These are phyloP conservation scores for Molothrus ater DNA, from an alignment of 2,797 vertebrate species.

Conservation along the genomic window DNA sequence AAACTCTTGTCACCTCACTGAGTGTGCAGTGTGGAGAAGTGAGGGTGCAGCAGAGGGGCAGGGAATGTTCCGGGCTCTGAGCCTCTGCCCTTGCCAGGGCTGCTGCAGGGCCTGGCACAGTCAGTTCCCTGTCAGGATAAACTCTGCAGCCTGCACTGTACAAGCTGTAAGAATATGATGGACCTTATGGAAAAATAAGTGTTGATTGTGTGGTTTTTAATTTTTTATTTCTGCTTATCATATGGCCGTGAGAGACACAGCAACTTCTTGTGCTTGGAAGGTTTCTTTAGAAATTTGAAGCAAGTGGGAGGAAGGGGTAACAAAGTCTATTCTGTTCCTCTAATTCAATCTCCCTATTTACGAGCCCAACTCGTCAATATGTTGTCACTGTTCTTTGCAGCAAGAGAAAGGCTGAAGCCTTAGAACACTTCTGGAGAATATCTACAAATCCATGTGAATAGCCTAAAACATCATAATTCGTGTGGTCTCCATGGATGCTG, in stretches of 20 bases:
- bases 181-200: background rate
- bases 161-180: background rate
- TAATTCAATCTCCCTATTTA: constrained; percentile 35
- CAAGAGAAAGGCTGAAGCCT: background rate
- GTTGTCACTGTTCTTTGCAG: constrained; percentile 18
- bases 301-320: constrained; percentile 38
- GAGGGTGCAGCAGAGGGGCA: background rate
- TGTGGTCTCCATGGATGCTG: background rate
- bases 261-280: constrained; percentile 2
- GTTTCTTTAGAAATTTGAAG: constrained; percentile 27
- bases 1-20: background rate
- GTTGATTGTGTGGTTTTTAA: background rate
- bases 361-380: background rate
- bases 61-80: fast-evolving
- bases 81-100: fast-evolving
- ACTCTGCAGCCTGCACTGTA: background rate
- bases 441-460: background rate
- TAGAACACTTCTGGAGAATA: background rate
- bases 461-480: background rate
- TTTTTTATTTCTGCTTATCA: background rate
- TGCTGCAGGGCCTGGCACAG: background rate
- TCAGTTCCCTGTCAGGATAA: background rate
- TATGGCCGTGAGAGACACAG: background rate
- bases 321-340: constrained; percentile 54
- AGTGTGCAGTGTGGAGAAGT: background rate